Evolutionary conservation across 2,113 vertebrate genomes (phyloP).

Genomic region (Mirounga angustirostris): DNA sequence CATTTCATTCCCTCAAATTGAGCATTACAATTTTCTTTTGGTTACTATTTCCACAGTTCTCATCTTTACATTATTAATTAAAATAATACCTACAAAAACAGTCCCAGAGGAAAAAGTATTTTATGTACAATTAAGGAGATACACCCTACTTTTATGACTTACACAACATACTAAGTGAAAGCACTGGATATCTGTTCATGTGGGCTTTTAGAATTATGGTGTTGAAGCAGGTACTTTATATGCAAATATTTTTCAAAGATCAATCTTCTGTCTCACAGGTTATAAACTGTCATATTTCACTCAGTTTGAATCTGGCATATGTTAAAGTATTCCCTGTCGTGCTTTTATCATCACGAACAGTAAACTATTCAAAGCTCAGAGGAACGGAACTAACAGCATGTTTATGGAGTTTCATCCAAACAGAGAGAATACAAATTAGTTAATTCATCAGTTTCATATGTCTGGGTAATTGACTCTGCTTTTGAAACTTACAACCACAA

Average conservation of each 20-base stretch:
- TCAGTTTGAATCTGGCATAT: constrained; percentile 83
- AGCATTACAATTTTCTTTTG: neutral
- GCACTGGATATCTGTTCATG: neutral
- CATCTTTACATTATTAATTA: neutral
- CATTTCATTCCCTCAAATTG: neutral
- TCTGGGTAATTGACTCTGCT: constrained; percentile 80
- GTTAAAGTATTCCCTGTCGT: constrained; percentile 85
- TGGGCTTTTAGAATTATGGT: constrained; percentile 66
- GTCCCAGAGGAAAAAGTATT: neutral
- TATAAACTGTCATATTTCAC: constrained; percentile 82
- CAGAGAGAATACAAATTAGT: constrained; percentile 83
- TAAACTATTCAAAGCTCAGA: constrained; percentile 85
- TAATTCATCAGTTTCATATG: constrained; percentile 83
- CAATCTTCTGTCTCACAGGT: constrained; percentile 80
- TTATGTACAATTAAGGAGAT: neutral
- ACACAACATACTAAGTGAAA: constrained; percentile 22
- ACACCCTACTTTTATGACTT: constrained; percentile 2
- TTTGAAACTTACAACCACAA: constrained; percentile 62
- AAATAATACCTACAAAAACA: neutral
- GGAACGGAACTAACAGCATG: constrained; percentile 83
- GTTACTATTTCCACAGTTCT: neutral
- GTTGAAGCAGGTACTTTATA: constrained; percentile 68
- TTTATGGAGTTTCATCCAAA: constrained; percentile 82
- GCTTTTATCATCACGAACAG: constrained; percentile 84
- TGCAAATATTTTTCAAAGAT: constrained; percentile 82